Evolutionary conservation across 1,140 invertebrate species (phyloP).

Genomic region (Propsilocerus akamusi): DNA sequence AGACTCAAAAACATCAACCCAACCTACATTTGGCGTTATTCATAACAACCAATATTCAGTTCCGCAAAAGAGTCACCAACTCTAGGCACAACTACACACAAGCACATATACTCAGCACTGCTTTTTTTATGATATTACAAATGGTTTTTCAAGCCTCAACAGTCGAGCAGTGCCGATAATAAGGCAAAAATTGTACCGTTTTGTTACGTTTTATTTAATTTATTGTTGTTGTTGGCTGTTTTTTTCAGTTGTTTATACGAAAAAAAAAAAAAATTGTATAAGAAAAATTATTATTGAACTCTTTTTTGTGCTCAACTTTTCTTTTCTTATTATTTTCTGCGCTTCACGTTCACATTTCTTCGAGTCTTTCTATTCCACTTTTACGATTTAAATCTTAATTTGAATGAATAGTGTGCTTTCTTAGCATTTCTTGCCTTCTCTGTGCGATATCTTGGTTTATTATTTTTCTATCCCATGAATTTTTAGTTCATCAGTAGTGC

Average conservation of each 20-base stretch:
- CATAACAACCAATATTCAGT: no score
- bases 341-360: no score
- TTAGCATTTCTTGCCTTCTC: not conserved
- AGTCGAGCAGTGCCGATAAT: not conserved
- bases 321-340: no score
- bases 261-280: not conserved
- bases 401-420: slow-evolving; percentile 2
- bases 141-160: not conserved
- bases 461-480: not conserved
- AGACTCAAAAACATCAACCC: no score
- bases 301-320: not conserved
- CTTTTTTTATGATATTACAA: not conserved
- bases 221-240: no score
- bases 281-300: slow-evolving; percentile 2
- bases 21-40: no score
- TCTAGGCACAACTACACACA: no score
- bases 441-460: no score
- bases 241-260: not conserved
- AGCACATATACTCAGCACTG: no score
- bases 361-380: not conserved
- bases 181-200: slow-evolving; percentile 1
- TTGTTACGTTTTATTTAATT: slow-evolving; percentile 4
- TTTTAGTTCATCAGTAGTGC: not conserved
- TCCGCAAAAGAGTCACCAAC: not conserved
- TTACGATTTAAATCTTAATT: slow-evolving; percentile 4